Conservation (phyloP, 2,113 vertebrate genomes). For the Tupaia tana region DNA sequence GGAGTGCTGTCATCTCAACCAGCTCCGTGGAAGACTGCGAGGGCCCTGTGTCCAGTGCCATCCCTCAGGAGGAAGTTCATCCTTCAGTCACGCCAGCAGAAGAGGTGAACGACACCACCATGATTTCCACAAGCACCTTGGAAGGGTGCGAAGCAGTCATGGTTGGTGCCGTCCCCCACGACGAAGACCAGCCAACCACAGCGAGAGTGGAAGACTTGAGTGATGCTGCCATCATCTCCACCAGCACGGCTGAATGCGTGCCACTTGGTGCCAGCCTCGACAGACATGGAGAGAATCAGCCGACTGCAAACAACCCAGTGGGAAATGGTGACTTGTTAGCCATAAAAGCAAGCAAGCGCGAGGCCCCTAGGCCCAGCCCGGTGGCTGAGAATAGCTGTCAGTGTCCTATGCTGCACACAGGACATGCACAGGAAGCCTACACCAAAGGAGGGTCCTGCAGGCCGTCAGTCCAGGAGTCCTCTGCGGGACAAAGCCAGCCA, state of each 20-base stretch:
- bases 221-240: conserved; percentile 75
- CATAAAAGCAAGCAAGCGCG: not conserved
- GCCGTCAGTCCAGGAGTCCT: conserved; percentile 13
- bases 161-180: conserved; percentile 66
- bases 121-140: conserved; percentile 85
- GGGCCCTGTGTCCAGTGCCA: conserved; percentile 81
- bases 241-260: conserved; percentile 81
- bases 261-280: conserved; percentile 44
- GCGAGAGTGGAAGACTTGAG: conserved; percentile 56
- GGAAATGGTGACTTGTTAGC: conserved; percentile 32
- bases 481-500: conserved; percentile 65
- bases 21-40: conserved; percentile 86
- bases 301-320: conserved; percentile 36
- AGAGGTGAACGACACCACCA: conserved; percentile 72
- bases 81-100: conserved; percentile 62
- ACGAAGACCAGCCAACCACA: conserved; percentile 61
- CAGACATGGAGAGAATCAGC: conserved; percentile 46
- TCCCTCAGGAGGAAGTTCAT: conserved; percentile 64
- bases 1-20: conserved; percentile 85
- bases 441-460: conserved; percentile 61
- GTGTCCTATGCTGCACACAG: conserved; percentile 19
- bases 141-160: conserved; percentile 84
- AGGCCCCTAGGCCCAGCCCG: conserved; percentile 72
- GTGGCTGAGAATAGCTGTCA: conserved; percentile 34
- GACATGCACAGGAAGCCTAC: conserved; percentile 39